Base-by-base conservation (phyloP, 2,888 invertebrate genomes). In the Pheosia gnoma region DNA sequence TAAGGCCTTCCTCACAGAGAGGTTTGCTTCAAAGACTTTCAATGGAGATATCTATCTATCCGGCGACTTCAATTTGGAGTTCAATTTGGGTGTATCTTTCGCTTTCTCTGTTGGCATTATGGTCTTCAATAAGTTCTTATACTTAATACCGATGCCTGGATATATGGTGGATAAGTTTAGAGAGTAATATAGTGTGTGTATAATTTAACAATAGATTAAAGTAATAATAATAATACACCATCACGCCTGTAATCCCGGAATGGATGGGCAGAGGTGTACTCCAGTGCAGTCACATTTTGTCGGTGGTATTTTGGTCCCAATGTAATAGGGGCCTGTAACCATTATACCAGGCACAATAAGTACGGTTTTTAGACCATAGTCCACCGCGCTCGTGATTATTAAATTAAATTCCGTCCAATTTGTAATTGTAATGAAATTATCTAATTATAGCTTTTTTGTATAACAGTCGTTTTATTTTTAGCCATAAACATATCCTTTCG, bases 141-240 rank as follows among this genome's bases (percentile, higher is more conserved):
- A 98, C 87, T 90, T 98, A 55, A 94, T 98, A 75, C 98, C 98
- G 0, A 87, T 98, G 75, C 98, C 98, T 0, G 95, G 96, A 45
- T 97, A 96, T 81, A 95, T 98, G 11, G 97, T 97, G 79, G 96
- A 97, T 67, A 98, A 98, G 89, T 98, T 98, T 90, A 95, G 97
- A 81, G 97, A 97, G 81, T 92, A 80, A 66, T 57, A 54, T 38
- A 61, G 43, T 60, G 49, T 70, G 68, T 70, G 58, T 70, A 72
- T 66, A 70, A 54, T 68, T 4, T 3, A 5, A n/a, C 25, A 25
- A 25, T 25, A 25, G 25, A 25, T 25, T 25, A 25, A 25, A 25
- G 25, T 25, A 25, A 25, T 25, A 25, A 25, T 25, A 25, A 25
- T 25, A 25, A 25, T 25, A 25, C 25, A 25, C 25, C 1, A 25